Base-by-base conservation (phyloP, 2,797 vertebrate species). In the Sylvia borin region DNA sequence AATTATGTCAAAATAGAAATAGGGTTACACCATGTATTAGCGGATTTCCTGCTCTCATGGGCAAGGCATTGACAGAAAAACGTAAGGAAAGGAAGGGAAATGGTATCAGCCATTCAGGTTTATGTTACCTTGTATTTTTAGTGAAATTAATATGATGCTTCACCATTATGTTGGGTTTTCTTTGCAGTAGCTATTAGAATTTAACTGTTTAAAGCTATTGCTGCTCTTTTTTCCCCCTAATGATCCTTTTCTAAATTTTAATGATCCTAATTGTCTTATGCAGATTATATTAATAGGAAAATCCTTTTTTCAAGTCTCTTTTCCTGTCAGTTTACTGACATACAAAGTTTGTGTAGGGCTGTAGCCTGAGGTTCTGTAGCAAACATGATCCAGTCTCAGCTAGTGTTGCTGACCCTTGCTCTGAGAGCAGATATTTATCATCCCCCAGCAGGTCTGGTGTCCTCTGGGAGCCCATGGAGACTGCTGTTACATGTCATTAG, bases 21-120 rank as follows among this genome's bases (percentile, higher is more conserved):
- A 88, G 32, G 24, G 16, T 79, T 96, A 93, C 68, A 72, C 32
- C 21, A 31, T 11, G 24, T 70, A 64, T 86, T 90, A 95, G 29
- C 60, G 85, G 48, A 78, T 94, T 95, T 94, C 78, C 85, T 95
- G n/a, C 34, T 85, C 51, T 80, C 36, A 43, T 19, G 70, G 65
- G 43, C 42, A 81, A 81, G 16, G 42, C 22, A 53, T 16, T 85
- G 71, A 75, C 21, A 75, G 61, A 66, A 51, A 70, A 71, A 68
- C 72, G 38, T 82, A 62, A 11, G 29, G 26, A 77, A 76, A 85
- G 78, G 58, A 93, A 65, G 17, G 34, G 32, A 66, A 93, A 77
- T 62, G n/a, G 48, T 72, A 74, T 57, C 22, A 77, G 43, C 13
- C 24, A 34, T 7, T 7, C 24, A 48, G n/a, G 20, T 74, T 82